Base-by-base conservation (phyloP, 2,113 vertebrate species). In the Silurus asotus region DNA sequence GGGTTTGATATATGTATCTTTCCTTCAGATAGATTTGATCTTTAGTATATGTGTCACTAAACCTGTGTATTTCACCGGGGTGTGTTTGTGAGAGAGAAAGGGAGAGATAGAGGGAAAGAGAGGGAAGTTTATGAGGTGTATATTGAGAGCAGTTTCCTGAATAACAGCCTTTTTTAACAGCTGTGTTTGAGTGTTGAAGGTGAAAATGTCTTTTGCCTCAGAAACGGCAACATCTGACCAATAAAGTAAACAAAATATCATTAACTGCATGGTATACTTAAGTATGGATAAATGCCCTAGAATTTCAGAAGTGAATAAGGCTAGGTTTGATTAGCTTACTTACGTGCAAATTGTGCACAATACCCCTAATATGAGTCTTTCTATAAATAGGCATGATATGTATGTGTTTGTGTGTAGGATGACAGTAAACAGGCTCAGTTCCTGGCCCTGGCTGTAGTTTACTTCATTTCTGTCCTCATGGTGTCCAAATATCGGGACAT, bases 341-440 rank as follows among this genome's bases (percentile, higher is more conserved):
- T 74, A 23, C 70, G 10, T 13, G 8, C 20, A 55, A 55, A 15
- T 14, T 11, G 25, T 5, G 14, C 23, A 72, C 17, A 19, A 0
- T 48, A 20, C 8, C 70, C 23, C 49, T 74, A 74, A 23, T 49
- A 74, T 49, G 45, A 20, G 70, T 20, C 48, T 75, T 51, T 75
- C 72, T 75, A 1, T 72, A 8, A 48, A 72, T 72, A 53, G 9
- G 20, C 14, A 5, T 25, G 19, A 20, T 61, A 17, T 88, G 53
- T 81, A 53, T 87, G 11, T 89, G 58, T 88, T 78, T 89, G 55
- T 51, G 65, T 88, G 72, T 55, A 99, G 98, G 98, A 99, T 2
- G 98, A 99, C 92, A 99, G 98, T 92, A 99, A 99, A 76, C 98
- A 99, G 89, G 98, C 98, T 78, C 98, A 99, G 89, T 99, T 99